Evolutionary conservation across 2,888 invertebrate species (phyloP).

Genomic region (Ernsta delagoae): DNA sequence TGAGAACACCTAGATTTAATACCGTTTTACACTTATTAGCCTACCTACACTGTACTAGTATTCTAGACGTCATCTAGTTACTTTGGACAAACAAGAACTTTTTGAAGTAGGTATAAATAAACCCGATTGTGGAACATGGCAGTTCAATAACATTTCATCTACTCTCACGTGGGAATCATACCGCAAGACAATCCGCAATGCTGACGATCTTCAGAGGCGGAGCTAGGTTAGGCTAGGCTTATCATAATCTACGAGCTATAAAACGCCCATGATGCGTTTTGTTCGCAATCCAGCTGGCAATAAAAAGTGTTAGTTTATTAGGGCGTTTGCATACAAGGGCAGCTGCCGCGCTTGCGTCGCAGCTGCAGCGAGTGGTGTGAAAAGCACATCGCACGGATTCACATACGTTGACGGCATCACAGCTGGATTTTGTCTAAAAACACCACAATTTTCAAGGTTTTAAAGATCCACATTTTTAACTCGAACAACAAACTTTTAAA

Average conservation of each 20-base stretch:
- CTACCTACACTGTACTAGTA: no score
- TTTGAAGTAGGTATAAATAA: no score
- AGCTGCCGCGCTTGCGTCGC: conserved; percentile 63
- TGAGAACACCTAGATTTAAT: no score
- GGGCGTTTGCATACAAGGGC: conserved; percentile 79
- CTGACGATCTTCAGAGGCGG: conserved; percentile 9
- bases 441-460: not conserved
- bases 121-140: not conserved
- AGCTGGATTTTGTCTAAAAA: conserved; percentile 54
- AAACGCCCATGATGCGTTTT: conserved; percentile 51
- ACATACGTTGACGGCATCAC: conserved; percentile 63
- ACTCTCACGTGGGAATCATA: conserved; percentile 16
- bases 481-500: no score
- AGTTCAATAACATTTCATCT: not conserved
- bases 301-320: conserved; percentile 80
- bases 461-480: no score
- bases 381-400: conserved; percentile 70
- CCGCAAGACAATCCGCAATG: not conserved
- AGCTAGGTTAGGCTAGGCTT: conserved; percentile 41
- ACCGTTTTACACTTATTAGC: no score
- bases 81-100: no score
- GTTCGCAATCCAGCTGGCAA: conserved; percentile 53
- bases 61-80: no score
- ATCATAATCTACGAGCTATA: conserved; percentile 50
- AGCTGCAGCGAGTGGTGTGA: conserved; percentile 76